phyloP scores from a whole-genome alignment of 2,797 vertebrate genomes.

The Mallotus villosus region DNA sequence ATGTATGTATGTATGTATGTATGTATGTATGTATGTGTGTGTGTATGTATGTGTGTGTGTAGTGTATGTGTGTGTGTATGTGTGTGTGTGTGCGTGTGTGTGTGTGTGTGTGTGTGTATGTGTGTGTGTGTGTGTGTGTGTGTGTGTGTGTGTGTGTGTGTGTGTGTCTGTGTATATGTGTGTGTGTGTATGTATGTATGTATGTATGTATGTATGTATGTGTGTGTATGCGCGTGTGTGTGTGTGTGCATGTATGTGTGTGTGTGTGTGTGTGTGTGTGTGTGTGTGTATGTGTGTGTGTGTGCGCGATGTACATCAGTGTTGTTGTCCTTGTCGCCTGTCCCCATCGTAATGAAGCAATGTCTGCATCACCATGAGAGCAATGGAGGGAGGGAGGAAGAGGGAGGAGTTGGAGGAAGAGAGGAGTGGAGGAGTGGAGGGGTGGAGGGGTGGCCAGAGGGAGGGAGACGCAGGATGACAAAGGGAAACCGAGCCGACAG shows the following conservation, averaged over 20 bases:
- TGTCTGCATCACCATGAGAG: constrained; percentile 18
- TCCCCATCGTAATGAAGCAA: constrained; percentile 1
- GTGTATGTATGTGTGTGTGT: not conserved
- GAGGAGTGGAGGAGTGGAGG: not conserved
- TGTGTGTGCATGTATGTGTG: not conserved
- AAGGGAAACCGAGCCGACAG: not conserved
- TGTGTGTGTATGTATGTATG: too few species aligned
- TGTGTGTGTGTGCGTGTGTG: not conserved
- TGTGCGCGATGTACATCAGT: not conserved
- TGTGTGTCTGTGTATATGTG: not conserved
- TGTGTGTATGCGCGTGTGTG: not conserved
- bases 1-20: not conserved
- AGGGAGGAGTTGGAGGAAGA: not conserved
- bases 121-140: not conserved
- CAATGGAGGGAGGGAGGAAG: constrained; percentile 9
- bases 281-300: constrained; percentile 5
- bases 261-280: not conserved
- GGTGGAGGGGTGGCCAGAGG: not conserved
- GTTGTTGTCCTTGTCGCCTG: not conserved
- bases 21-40: not conserved
- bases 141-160: constrained; percentile 6
- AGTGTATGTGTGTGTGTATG: too few species aligned
- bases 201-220: constrained; percentile 1
- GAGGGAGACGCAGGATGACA: constrained; percentile 4
- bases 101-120: not conserved